Conservation (phyloP, 2,888 invertebrate genomes). For the Chrysolina haemoptera region DNA sequence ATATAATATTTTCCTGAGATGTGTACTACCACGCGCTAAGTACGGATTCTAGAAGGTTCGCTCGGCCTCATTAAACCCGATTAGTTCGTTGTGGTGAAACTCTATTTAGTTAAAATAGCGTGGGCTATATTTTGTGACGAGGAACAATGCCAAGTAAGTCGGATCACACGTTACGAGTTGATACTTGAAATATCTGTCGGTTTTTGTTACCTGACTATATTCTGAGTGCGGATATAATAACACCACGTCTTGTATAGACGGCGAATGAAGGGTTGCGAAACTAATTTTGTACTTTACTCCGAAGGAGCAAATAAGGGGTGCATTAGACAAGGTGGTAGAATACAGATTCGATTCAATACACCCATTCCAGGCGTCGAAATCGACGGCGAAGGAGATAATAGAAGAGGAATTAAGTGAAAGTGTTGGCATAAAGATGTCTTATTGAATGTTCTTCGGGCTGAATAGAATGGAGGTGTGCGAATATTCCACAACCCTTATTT, state of each 20-base stretch:
- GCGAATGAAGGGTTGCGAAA: conserved; percentile 41
- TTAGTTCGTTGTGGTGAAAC: too few relatives aligned
- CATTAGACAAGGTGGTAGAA: conserved; percentile 36
- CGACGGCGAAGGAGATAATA: conserved; percentile 29
- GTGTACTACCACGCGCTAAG: too few relatives aligned
- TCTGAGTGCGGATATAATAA: conserved; percentile 30
- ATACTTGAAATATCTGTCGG: background rate
- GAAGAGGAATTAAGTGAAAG: conserved; percentile 28
- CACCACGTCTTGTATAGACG: conserved; percentile 33
- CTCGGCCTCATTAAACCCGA: too few relatives aligned
- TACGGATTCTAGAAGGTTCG: too few relatives aligned
- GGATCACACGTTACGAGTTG: background rate
- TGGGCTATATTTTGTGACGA: too few relatives aligned
- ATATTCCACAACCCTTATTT: conserved; percentile 3
- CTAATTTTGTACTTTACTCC: conserved; percentile 50
- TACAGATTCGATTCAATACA: conserved; percentile 38
- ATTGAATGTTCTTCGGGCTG: conserved; percentile 16
- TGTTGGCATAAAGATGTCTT: conserved; percentile 32
- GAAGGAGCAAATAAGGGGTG: conserved; percentile 33
- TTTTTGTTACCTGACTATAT: conserved; percentile 20
- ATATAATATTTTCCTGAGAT: too few relatives aligned
- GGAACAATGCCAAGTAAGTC: background rate
- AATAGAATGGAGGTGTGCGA: conserved; percentile 9
- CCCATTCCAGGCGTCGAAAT: conserved; percentile 30
- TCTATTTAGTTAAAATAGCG: too few relatives aligned